Evolutionary conservation across 2,888 invertebrate genomes (phyloP), one percentile per base, ranked within the genome.

Genomic region (Epinotia brunnichana): DNA sequence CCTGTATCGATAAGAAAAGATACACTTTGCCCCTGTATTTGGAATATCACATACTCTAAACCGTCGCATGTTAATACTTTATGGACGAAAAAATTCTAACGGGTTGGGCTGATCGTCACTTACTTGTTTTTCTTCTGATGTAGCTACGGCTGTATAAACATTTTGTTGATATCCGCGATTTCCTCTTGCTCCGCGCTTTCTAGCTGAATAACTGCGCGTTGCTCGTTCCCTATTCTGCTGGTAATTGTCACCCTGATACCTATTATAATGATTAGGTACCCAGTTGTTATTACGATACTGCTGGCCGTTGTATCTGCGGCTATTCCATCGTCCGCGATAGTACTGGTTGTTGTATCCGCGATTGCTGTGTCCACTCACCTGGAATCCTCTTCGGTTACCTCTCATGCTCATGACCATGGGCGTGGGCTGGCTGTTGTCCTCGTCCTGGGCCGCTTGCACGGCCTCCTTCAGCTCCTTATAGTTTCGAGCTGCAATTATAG

Each of bases 391-490:
- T 2, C 57, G 3, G n/a, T n/a, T 29, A 1, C n/a, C 57, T 29
- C 29, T 13, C n/a, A 62, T 62, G 24, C 21, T 44, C 44, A 62
- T 48, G 2, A 63, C n/a, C 21, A 61, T n/a, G 24, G 48, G n/a
- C n/a, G 21, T 2, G 9, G 29, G 63, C 24, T 63, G 51, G 51
- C 13, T 60, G 51, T 9, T 24, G 51, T 63, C 35, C 35, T 63
- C 51, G 13, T 53, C 53, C 29, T 63, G n/a, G 2, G 51, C 51
- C 5, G 48, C 62, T 48, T 48, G 44, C 9, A 62, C 44, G 1
- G 48, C 62, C 10, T 48, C 62, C 41, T 62, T 62, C 24, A 62
- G 21, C 48, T 62, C 62, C 15, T 19, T 62, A 48, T 62, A 62
- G 24, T 62, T 48, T 24, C 62, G 21, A 2, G 62, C 62, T 13